These are phyloP conservation scores for Drosophila prosaltans DNA, from an alignment of 1,140 invertebrate genomes.

Conservation along the genomic window DNA sequence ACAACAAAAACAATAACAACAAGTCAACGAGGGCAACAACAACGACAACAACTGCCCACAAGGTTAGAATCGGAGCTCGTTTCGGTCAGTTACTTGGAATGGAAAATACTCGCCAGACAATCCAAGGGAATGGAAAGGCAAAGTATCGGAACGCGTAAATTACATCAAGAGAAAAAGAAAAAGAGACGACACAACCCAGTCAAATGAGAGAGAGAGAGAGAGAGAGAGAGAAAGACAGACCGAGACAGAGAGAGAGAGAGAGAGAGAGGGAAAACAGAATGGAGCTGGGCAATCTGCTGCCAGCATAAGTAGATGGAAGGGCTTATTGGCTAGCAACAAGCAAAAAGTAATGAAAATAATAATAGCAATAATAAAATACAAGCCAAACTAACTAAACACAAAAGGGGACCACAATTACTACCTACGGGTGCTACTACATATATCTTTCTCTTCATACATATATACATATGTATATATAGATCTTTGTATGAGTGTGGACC, in stretches of 20 bases:
- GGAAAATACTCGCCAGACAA: slow-evolving; percentile 38
- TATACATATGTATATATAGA: slow-evolving; percentile 2
- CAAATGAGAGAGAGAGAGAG: not conserved
- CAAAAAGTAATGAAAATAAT: slow-evolving; percentile 54
- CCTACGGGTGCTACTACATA: slow-evolving; percentile 1
- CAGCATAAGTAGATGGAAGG: slow-evolving; percentile 32
- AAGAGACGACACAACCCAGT: not conserved
- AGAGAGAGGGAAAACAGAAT: slow-evolving; percentile 3
- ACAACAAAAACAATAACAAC: slow-evolving; percentile 36
- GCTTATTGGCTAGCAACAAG: slow-evolving; percentile 35
- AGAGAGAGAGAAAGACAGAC: not conserved
- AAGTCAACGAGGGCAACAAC: slow-evolving; percentile 4
- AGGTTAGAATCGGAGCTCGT: slow-evolving; percentile 63
- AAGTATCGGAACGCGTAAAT: slow-evolving; percentile 58
- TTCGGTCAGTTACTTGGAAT: slow-evolving; percentile 56
- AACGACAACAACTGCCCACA: slow-evolving; percentile 35
- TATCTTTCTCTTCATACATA: too few species aligned
- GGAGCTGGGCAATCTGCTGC: not conserved
- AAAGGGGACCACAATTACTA: slow-evolving; percentile 15
- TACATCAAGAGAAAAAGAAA: slow-evolving; percentile 38
- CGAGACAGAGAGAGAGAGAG: slow-evolving; percentile 8
- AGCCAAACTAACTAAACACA: slow-evolving; percentile 27
- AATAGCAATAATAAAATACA: slow-evolving; percentile 62
- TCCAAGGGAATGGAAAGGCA: slow-evolving; percentile 38
- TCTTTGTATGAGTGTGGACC: slow-evolving; percentile 14